A percentile compares a stretch with the other conserved stretches of the same genome.
These are phyloP conservation scores for Ericerus pela DNA, from an alignment of 1,140 invertebrate species.

Conservation along the genomic window DNA sequence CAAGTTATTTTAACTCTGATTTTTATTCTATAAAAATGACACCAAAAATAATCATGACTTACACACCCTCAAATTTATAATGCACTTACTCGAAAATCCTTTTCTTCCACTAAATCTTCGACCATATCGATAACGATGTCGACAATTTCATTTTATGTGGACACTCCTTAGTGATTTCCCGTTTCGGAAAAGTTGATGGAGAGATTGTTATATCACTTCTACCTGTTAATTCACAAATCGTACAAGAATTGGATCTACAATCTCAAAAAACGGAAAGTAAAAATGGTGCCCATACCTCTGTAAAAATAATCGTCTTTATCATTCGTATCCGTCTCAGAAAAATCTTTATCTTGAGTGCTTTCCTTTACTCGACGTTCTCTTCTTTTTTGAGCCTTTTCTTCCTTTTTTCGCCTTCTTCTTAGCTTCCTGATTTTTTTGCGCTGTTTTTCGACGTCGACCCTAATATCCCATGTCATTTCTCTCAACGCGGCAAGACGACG, in stretches of 20 bases:
- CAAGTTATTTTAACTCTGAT: no score
- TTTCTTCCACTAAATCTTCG: constrained; percentile 6
- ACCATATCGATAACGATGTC: constrained; percentile 2
- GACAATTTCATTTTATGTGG: constrained; percentile 2
- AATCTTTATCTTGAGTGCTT: neutral
- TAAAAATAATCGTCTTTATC: constrained; percentile 3
- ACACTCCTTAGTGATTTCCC: constrained; percentile 1
- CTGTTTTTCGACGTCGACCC: neutral
- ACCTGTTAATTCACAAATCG: neutral
- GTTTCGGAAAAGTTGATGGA: constrained; percentile 4
- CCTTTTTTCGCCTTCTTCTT: neutral
- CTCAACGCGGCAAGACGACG: neutral
- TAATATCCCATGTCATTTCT: constrained; percentile 4
- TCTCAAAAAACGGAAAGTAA: neutral
- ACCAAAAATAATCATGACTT: no score
- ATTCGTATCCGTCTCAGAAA: neutral
- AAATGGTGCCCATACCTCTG: neutral
- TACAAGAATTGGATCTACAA: neutral
- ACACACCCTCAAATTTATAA: neutral
- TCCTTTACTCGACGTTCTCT: neutral
- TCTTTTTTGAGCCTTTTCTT: neutral
- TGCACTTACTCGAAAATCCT: neutral
- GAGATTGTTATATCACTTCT: constrained; percentile 1
- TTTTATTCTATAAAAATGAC: no score
- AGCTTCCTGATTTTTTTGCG: neutral